Evolutionary conservation across 2,113 vertebrate species (phyloP).

Genomic region (Peromyscus leucopus): DNA sequence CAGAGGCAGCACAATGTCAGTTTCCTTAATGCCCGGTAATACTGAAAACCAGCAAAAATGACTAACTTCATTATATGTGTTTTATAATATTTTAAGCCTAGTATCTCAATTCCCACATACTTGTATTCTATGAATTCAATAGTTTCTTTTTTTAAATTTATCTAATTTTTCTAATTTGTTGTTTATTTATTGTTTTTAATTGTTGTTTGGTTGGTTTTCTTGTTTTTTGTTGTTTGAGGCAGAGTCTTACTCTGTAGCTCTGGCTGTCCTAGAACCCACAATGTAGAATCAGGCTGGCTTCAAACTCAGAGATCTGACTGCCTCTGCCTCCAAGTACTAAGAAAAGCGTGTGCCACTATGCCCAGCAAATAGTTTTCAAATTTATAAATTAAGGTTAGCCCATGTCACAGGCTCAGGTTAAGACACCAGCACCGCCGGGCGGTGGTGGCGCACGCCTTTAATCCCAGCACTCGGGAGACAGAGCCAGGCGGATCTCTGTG

Average conservation of each 20-base stretch:
- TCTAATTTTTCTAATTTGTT: not conserved
- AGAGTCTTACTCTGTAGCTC: not conserved
- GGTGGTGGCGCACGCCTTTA: too few species aligned
- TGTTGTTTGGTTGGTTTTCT: not conserved
- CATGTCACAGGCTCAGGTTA: not conserved
- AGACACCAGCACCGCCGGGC: not conserved
- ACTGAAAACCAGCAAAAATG: constrained; percentile 5
- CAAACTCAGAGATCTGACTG: not conserved
- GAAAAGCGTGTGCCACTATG: not conserved
- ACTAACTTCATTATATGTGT: not conserved
- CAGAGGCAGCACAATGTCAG: not conserved
- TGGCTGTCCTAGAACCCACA: not conserved
- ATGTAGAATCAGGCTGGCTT: not conserved
- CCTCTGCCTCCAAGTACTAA: not conserved
- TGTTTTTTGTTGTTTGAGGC: not conserved
- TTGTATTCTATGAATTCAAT: constrained; percentile 50
- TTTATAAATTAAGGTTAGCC: not conserved
- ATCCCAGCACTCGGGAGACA: too few species aligned
- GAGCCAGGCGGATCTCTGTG: too few species aligned
- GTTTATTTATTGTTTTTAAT: not conserved
- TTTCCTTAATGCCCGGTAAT: not conserved
- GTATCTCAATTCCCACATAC: constrained; percentile 36
- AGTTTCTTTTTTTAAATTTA: not conserved
- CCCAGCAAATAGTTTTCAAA: not conserved
- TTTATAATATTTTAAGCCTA: not conserved